Percentiles rank a stretch among this genome's conserved stretches.
Conservation (phyloP, 1,140 invertebrate genomes). For the Drosophila ogumai region DNA sequence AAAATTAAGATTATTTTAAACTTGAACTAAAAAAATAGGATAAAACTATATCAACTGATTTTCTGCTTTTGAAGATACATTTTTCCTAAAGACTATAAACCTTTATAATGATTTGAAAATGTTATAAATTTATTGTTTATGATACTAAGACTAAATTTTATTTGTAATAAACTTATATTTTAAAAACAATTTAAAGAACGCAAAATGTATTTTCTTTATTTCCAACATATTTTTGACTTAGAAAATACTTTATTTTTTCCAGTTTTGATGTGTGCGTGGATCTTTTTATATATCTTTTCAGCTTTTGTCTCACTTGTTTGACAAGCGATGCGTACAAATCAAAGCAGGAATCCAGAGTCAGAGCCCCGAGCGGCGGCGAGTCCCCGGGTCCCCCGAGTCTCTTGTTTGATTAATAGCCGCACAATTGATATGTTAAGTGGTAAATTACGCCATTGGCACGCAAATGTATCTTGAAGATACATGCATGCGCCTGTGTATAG, state of each 20-base stretch:
- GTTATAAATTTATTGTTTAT: too few species aligned
- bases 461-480: slow-evolving; percentile 68
- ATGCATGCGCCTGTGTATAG: slow-evolving; percentile 30
- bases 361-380: slow-evolving; percentile 13
- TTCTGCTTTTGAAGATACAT: too few species aligned
- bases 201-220: background rate
- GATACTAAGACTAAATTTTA: background rate
- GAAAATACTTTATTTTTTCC: background rate
- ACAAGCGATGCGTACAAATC: slow-evolving; percentile 83
- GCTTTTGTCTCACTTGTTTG: slow-evolving; percentile 77
- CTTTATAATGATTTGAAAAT: too few species aligned
- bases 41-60: too few species aligned
- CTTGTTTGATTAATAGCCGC: slow-evolving; percentile 81
- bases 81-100: too few species aligned
- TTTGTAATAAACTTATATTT: background rate
- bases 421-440: slow-evolving; percentile 83
- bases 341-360: slow-evolving; percentile 70
- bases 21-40: background rate
- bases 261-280: slow-evolving; percentile 17
- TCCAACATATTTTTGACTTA: background rate
- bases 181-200: background rate
- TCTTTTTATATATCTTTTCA: slow-evolving; percentile 42
- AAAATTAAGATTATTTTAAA: background rate
- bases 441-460: slow-evolving; percentile 82
- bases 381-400: slow-evolving; percentile 21